A percentile compares a stretch with the other conserved stretches of the same genome.
Conservation (phyloP, 2,888 invertebrate genomes). For the Gastracanthus pulcherrimus region DNA sequence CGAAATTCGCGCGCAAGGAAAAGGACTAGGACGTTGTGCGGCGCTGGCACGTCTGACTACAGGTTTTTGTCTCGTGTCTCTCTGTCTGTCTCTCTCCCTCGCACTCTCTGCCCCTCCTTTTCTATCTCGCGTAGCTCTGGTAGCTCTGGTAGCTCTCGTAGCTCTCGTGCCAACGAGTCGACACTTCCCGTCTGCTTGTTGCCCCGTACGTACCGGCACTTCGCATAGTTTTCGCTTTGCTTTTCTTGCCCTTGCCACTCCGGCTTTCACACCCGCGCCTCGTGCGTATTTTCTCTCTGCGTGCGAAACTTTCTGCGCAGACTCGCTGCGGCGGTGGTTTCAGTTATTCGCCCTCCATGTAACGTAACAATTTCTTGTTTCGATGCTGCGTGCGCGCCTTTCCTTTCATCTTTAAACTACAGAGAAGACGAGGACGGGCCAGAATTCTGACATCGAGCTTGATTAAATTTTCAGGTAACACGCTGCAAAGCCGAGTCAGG, state of each 20-base stretch:
- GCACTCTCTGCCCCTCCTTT: background rate
- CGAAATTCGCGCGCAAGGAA: background rate
- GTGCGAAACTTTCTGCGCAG: background rate
- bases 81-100: background rate
- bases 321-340: background rate
- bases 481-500: slow-evolving; percentile 13
- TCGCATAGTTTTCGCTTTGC: slow-evolving; percentile 34
- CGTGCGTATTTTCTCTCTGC: background rate
- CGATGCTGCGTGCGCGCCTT: background rate
- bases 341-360: background rate
- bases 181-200: slow-evolving; percentile 38
- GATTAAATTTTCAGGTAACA: slow-evolving; percentile 35
- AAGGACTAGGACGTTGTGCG: background rate
- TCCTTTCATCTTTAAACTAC: slow-evolving; percentile 37
- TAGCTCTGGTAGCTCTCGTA: too few species aligned
- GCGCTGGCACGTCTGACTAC: slow-evolving; percentile 23
- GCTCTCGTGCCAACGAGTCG: background rate
- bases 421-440: slow-evolving; percentile 30
- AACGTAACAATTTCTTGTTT: slow-evolving; percentile 19
- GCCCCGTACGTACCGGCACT: background rate
- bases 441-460: slow-evolving; percentile 12
- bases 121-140: too few species aligned
- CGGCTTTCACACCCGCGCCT: background rate
- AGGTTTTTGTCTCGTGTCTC: slow-evolving; percentile 26
- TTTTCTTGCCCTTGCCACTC: slow-evolving; percentile 25